A percentile compares a stretch with the other conserved stretches of the same genome.
These are phyloP conservation scores for Ceratotherium simum DNA, from an alignment of 2,113 vertebrate genomes.

Conservation along the genomic window DNA sequence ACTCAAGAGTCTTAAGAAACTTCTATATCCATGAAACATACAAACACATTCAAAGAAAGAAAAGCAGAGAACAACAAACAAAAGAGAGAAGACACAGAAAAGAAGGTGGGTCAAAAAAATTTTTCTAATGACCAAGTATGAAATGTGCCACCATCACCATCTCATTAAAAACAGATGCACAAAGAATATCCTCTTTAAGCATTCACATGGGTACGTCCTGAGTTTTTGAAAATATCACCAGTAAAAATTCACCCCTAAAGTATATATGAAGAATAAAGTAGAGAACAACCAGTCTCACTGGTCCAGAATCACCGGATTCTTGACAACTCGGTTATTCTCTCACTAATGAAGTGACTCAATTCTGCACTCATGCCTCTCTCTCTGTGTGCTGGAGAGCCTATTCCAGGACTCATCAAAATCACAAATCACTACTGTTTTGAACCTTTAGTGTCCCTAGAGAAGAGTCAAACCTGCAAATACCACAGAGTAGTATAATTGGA, in stretches of 20 bases:
- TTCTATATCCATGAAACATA: slow-evolving; percentile 16
- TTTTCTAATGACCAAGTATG: background rate
- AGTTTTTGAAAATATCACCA: background rate
- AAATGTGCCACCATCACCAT: background rate
- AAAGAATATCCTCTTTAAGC: background rate
- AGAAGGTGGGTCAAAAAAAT: background rate
- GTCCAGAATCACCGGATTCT: background rate
- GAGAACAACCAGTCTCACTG: background rate
- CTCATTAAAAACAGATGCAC: background rate
- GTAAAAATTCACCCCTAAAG: background rate
- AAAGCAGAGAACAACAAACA: slow-evolving; percentile 4
- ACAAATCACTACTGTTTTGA: background rate
- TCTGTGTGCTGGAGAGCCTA: background rate
- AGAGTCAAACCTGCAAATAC: background rate
- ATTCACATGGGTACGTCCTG: background rate
- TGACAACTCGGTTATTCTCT: background rate
- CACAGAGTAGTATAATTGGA: background rate
- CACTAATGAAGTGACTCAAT: background rate
- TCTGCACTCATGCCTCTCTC: background rate
- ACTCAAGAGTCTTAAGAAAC: background rate
- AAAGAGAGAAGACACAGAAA: background rate
- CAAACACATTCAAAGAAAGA: background rate
- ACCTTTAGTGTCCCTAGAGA: slow-evolving; percentile 7
- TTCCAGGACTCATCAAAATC: background rate
- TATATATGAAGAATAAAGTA: background rate